A percentile compares a stretch with the other conserved stretches of the same genome.
phyloP scores from a whole-genome alignment of 1,140 invertebrate genomes.

The Himalopsyche phryganea region DNA sequence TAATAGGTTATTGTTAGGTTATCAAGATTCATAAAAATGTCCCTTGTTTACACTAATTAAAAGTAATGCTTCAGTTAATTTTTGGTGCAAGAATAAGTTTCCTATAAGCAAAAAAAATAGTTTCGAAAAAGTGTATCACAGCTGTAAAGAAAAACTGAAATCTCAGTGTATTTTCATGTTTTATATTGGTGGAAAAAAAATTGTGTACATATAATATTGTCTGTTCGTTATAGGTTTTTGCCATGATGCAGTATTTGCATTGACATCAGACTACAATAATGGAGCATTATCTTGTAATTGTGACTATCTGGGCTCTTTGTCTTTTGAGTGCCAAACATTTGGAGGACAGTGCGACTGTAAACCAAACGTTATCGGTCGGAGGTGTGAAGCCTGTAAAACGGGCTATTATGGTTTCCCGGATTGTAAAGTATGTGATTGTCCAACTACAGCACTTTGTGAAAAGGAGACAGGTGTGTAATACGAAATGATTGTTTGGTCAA shows the following conservation, averaged over 20 bases:
- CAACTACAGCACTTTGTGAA: conserved; percentile 77
- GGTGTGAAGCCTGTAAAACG: conserved; percentile 85
- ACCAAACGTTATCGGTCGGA: conserved; percentile 88
- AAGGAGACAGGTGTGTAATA: conserved; percentile 55
- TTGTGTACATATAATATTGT: too few species aligned
- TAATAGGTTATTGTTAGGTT: too few species aligned
- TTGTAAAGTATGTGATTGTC: conserved; percentile 85
- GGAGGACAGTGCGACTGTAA: conserved; percentile 96
- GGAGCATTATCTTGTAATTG: conserved; percentile 88
- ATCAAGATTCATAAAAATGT: too few species aligned
- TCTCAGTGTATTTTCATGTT: too few species aligned
- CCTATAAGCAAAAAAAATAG: too few species aligned
- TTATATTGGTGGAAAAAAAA: too few species aligned
- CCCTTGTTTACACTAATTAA: too few species aligned
- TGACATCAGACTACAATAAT: conserved; percentile 92
- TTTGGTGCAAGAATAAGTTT: too few species aligned
- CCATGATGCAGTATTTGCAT: conserved; percentile 84
- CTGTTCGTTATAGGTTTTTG: conserved; percentile 84
- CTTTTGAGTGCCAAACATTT: conserved; percentile 84
- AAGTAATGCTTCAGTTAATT: too few species aligned
- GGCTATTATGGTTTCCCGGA: conserved; percentile 95
- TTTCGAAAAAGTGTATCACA: too few species aligned
- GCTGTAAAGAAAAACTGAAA: too few species aligned
- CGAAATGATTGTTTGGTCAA: too few species aligned
- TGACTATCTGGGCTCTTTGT: conserved; percentile 82